Percentiles rank a stretch among this genome's conserved stretches.
These are phyloP conservation scores for Sebastes matsubarae DNA, from an alignment of 2,797 vertebrate genomes.

Conservation along the genomic window DNA sequence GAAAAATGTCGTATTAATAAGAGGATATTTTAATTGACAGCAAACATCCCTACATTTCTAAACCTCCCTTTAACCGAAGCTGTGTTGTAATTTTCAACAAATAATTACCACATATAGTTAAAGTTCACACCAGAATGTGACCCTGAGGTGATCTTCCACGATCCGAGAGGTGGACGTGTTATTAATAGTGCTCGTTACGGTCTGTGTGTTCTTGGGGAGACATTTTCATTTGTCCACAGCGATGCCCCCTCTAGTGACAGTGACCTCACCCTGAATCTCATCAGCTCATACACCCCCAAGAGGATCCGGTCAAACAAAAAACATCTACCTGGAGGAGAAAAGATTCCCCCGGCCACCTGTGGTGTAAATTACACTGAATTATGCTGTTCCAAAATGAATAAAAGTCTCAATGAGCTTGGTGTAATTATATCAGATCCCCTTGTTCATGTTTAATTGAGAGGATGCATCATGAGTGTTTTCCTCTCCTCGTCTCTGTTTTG, in stretches of 20 bases:
- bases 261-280: constrained; percentile 29
- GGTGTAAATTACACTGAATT: constrained; percentile 10
- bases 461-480: constrained; percentile 48
- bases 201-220: constrained; percentile 19
- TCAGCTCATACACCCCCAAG: constrained; percentile 14
- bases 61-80: constrained; percentile 3
- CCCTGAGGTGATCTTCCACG: constrained; percentile 19
- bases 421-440: constrained; percentile 37
- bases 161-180: constrained; percentile 18
- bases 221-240: constrained; percentile 32
- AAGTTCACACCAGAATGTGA: constrained; percentile 12
- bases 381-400: constrained; percentile 9
- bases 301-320: constrained; percentile 25
- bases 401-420: constrained; percentile 16
- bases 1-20: constrained; percentile 15
- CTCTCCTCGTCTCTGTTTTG: constrained; percentile 36
- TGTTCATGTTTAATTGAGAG: constrained; percentile 46
- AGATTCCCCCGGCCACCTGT: not conserved
- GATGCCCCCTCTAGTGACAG: constrained; percentile 16
- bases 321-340: constrained; percentile 5
- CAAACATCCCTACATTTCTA: not conserved
- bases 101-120: constrained; percentile 31
- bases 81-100: constrained; percentile 15
- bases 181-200: constrained; percentile 35
- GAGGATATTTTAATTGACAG: constrained; percentile 6